phyloP scores from a whole-genome alignment of 2,888 invertebrate species.

The Euclidia mi region DNA sequence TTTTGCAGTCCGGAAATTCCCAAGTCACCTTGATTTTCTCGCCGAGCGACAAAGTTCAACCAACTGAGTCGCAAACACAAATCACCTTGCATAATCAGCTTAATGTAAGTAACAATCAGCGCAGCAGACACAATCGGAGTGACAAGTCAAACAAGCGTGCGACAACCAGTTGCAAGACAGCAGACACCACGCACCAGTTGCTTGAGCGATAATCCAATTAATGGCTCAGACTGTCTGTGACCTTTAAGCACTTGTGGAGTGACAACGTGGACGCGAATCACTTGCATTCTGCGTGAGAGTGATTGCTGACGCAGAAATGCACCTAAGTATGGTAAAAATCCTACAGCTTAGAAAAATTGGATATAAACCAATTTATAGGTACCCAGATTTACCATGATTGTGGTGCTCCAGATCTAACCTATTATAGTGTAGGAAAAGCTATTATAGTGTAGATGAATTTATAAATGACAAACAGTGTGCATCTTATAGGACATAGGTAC shows the following conservation, averaged over 20 bases:
- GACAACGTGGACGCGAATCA: constrained; percentile 24
- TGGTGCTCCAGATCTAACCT: too few relatives aligned
- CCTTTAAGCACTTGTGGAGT: constrained; percentile 55
- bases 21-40: neutral
- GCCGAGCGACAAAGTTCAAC: neutral
- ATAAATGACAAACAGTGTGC: too few relatives aligned
- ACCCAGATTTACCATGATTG: too few relatives aligned
- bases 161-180: constrained; percentile 19
- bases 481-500: too few relatives aligned
- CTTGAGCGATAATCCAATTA: constrained; percentile 79
- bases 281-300: neutral
- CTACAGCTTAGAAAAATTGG: too few relatives aligned
- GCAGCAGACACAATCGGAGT: constrained; percentile 31
- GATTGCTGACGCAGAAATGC: too few relatives aligned
- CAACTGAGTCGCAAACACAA: neutral
- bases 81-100: constrained; percentile 14
- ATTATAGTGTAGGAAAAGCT: too few relatives aligned
- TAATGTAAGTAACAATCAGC: constrained; percentile 11
- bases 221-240: constrained; percentile 45
- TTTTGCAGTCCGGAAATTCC: too few relatives aligned
- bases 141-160: constrained; percentile 39
- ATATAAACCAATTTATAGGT: too few relatives aligned
- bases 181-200: constrained; percentile 79
- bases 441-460: too few relatives aligned
- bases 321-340: too few relatives aligned